Evolutionary conservation across 2,797 vertebrate species (phyloP), one percentile per base, ranked within the genome.

Genomic region (Ctenopoma kingsleyae): DNA sequence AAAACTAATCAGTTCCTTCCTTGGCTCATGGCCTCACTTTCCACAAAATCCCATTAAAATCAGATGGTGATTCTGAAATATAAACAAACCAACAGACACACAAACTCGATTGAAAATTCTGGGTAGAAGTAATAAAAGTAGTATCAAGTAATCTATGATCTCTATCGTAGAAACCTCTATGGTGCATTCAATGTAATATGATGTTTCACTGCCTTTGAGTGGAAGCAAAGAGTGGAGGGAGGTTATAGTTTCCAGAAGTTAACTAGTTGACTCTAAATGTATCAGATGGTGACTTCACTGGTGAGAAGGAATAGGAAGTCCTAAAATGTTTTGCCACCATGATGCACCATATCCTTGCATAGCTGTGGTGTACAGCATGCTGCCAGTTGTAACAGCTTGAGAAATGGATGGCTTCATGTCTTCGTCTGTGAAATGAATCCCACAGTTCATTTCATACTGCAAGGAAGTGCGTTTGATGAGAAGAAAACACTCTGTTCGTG

Each of bases 401-500:
- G 22, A 68, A 63, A 64, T 23, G 44, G 41, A 69, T 25, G 19
- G 30, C 19, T 22, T 16, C 4, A 7, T 63, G 61, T 69, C 9
- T n/a, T 60, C 49, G 38, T 67, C 36, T 78, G 23, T 54, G 55
- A 62, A 49, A 73, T 67, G 7, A 54, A 55, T 59, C 22, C 23
- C 4, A 5, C 27, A 30, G 15, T 67, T 67, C 12, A 61, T 80
- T 68, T 74, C 40, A 55, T 17, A 70, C 17, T 44, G 40, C 38
- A 12, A 13, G 60, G 35, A 66, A 55, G 40, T 1, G 10, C 11
- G 54, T 67, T 76, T 66, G 55, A 59, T 41, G 61, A 54, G 53
- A 35, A 71, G 20, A 61, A 69, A 3, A 38, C 6, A 22, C 44
- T 48, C 38, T 54, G 51, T 40, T 49, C 17, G 7, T n/a, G 54